Evolutionary conservation across 2,113 vertebrate genomes (phyloP).

Genomic region (Eclectus roratus): DNA sequence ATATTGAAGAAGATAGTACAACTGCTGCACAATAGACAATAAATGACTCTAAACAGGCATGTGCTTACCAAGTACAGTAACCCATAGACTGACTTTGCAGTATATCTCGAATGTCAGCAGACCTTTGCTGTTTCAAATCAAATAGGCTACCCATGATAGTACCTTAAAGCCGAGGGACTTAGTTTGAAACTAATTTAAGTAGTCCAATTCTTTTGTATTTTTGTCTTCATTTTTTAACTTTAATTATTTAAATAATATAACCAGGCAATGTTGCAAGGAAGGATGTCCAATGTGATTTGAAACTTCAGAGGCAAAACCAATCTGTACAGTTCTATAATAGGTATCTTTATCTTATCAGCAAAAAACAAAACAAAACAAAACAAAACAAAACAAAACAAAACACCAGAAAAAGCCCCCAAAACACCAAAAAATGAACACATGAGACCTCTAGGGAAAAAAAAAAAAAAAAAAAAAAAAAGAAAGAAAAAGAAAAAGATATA

Average conservation of each 20-base stretch:
- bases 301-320: not conserved
- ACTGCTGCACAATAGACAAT: not conserved
- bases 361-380: not conserved
- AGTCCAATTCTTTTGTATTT: not conserved
- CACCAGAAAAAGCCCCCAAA: too few relatives aligned
- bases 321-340: not conserved
- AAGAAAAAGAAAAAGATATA: too few relatives aligned
- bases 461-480: not conserved
- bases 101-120: not conserved
- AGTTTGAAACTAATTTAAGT: not conserved
- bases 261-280: not conserved
- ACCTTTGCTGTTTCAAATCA: not conserved
- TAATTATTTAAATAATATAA: not conserved
- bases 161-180: not conserved
- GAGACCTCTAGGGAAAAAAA: not conserved
- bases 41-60: not conserved
- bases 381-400: not conserved
- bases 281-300: not conserved
- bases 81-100: not conserved
- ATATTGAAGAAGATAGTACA: not conserved
- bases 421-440: not conserved
- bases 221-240: not conserved
- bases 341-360: not conserved
- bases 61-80: not conserved
- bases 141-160: not conserved